Percentiles rank a stretch among this genome's conserved stretches.
These are phyloP conservation scores for Camelus bactrianus DNA, from an alignment of 2,113 vertebrate genomes.

Conservation along the genomic window DNA sequence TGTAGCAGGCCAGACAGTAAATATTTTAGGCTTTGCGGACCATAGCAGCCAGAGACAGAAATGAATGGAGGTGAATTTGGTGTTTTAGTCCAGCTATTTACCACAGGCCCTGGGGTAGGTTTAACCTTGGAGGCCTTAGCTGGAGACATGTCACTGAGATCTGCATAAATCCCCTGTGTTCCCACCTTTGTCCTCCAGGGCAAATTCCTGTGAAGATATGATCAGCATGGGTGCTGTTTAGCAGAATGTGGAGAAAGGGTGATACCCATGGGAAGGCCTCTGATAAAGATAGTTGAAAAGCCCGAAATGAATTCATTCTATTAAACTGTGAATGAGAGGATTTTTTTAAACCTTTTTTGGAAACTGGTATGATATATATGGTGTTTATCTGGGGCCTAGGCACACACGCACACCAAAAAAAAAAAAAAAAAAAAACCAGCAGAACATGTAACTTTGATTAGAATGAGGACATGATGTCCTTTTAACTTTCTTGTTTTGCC, in stretches of 20 bases:
- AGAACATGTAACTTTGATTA: slow-evolving; percentile 28
- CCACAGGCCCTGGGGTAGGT: not conserved
- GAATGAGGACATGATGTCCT: not conserved
- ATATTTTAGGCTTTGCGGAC: not conserved
- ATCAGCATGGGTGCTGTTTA: not conserved
- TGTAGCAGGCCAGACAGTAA: not conserved
- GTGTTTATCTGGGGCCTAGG: slow-evolving; percentile 48
- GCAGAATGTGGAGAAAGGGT: not conserved
- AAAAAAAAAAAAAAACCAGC: not conserved
- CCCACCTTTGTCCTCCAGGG: not conserved
- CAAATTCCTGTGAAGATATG: not conserved
- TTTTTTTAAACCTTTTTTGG: slow-evolving; percentile 1
- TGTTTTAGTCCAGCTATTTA: not conserved
- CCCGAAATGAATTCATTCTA: not conserved
- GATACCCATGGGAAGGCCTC: not conserved
- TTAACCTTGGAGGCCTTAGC: not conserved
- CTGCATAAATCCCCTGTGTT: not conserved
- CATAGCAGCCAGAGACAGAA: too few species aligned
- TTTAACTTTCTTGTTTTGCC: slow-evolving; percentile 26
- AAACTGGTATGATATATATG: not conserved
- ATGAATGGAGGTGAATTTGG: not conserved
- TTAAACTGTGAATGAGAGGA: not conserved
- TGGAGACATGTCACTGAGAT: not conserved
- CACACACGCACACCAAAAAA: not conserved
- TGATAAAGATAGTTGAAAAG: not conserved